A percentile compares a stretch with the other conserved stretches of the same genome.
These are phyloP conservation scores for Lacerta bilineata DNA, from an alignment of 2,797 vertebrate genomes.

Conservation along the genomic window DNA sequence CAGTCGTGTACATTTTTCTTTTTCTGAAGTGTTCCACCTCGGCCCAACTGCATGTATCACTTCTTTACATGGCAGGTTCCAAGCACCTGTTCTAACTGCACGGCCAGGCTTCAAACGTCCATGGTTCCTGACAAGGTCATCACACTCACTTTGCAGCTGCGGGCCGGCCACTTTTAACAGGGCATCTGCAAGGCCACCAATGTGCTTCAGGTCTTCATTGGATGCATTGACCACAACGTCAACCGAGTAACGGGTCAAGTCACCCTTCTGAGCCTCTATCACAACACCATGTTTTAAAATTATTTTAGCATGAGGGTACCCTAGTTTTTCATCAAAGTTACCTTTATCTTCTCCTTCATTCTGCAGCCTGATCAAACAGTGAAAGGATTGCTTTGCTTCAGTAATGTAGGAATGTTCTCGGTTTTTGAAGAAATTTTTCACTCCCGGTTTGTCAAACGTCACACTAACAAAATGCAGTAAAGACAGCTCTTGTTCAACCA, in stretches of 20 bases:
- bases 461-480: conserved; percentile 73
- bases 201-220: conserved; percentile 82
- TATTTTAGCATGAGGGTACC: conserved; percentile 58
- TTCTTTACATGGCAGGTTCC: conserved; percentile 80
- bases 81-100: conserved; percentile 75
- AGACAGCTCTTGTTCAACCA: conserved; percentile 62
- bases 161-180: conserved; percentile 82
- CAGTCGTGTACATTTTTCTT: background rate
- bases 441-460: conserved; percentile 85
- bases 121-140: conserved; percentile 54
- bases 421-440: conserved; percentile 82
- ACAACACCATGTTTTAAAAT: conserved; percentile 73
- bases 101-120: conserved; percentile 73
- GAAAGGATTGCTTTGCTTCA: conserved; percentile 66
- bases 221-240: conserved; percentile 87
- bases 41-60: conserved; percentile 88
- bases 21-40: conserved; percentile 63
- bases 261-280: conserved; percentile 78
- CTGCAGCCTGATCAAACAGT: conserved; percentile 82
- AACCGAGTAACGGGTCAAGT: conserved; percentile 78
- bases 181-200: conserved; percentile 78
- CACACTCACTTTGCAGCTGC: conserved; percentile 78
- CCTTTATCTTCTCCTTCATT: conserved; percentile 52
- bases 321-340: background rate
- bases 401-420: conserved; percentile 61